Evolutionary conservation across 1,140 invertebrate genomes (phyloP), one percentile per base, ranked within the genome.

Genomic region (Leptinotarsa lineolata): DNA sequence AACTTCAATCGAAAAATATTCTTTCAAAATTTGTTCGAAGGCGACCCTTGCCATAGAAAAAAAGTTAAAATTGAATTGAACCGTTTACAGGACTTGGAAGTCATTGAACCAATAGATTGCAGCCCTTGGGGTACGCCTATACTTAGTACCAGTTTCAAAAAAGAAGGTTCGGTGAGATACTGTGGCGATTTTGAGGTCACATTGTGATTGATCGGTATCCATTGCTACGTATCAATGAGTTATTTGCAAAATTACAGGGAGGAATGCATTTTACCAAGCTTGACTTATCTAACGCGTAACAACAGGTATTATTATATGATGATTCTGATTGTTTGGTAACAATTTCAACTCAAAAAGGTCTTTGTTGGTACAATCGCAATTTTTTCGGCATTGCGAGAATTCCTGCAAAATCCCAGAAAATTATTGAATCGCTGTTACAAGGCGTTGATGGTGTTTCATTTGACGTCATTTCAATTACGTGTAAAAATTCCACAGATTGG

Each of bases 381-480:
- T n/a, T 6, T 54, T 54, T 54, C 48, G 60, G 60, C 0, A 24
- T 63, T 63, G 20, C 20, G 13, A 22, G 70, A 1, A 59, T 59
- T 58, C 44, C 59, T 18, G 22, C 70, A 1, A 64, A 63, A 44
- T 72, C 64, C 63, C 60, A 72, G 22, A 64, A 72, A 72, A 63
- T 63, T 48, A 72, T 64, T 30, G 44, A 72, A 18, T 61, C 58
- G n/a, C 46, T 72, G 44, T 20, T 70, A 18, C 18, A 63, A 59
- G 54, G 24, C 83, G 45, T 85, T 16, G 20, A 22, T 13, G n/a
- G 60, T 20, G 8, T 64, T 20, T 18, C 30, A 5, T 15, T 20
- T 15, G 61, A 64, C 22, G 61, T 22, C 13, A 21, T 64, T 46
- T 46, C 5, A 46, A 46, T 46, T 46, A 46, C 5, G 24, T 20